These are phyloP conservation scores for Ictalurus furcatus DNA, from an alignment of 2,113 vertebrate genomes.

Conservation along the genomic window DNA sequence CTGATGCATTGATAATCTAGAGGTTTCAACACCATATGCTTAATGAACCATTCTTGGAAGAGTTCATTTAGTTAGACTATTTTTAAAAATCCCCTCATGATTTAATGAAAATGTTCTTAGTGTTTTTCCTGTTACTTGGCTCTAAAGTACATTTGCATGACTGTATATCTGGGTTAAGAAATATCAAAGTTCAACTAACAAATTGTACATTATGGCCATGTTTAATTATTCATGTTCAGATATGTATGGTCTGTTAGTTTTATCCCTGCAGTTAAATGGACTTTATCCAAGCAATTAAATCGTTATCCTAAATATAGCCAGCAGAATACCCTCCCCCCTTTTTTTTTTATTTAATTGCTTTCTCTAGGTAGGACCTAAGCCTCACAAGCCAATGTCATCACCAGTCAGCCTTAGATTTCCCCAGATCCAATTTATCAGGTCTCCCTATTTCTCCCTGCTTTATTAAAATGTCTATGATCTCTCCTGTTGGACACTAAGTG, in stretches of 20 bases:
- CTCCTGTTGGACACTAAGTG: conserved; percentile 58
- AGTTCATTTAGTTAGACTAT: conserved; percentile 5
- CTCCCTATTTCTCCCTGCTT: conserved; percentile 57
- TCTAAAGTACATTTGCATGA: not conserved
- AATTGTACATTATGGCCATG: conserved; percentile 17
- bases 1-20: conserved; percentile 34
- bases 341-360: conserved; percentile 48
- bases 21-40: conserved; percentile 22
- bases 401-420: conserved; percentile 42
- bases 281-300: conserved; percentile 39
- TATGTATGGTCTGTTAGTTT: conserved; percentile 36
- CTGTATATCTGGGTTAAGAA: conserved; percentile 19
- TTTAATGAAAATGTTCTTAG: conserved; percentile 9
- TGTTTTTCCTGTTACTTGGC: not conserved
- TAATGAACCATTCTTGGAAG: conserved; percentile 24
- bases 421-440: conserved; percentile 59
- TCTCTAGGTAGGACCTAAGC: conserved; percentile 33
- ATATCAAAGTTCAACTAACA: conserved; percentile 17
- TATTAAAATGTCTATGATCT: conserved; percentile 65
- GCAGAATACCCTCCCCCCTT: not conserved
- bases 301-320: conserved; percentile 28
- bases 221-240: conserved; percentile 22
- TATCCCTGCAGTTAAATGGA: conserved; percentile 27
- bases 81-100: not conserved
- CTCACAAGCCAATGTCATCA: conserved; percentile 38